Evolutionary conservation across 2,888 invertebrate genomes (phyloP), one percentile per base, ranked within the genome.

Genomic region (Drosophila prolongata): DNA sequence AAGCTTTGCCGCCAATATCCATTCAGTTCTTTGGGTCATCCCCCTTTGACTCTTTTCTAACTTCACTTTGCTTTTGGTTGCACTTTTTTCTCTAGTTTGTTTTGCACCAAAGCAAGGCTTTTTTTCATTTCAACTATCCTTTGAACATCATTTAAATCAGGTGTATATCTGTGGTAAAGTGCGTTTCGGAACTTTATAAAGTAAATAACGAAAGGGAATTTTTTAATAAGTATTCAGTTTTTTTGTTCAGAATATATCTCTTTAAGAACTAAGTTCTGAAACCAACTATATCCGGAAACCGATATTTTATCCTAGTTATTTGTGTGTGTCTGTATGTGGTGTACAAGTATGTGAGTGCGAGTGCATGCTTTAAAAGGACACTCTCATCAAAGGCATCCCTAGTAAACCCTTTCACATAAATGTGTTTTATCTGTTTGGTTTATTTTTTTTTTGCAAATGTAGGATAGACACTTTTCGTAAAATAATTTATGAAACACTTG

Each of bases 321-420:
- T 58, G 24, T 46, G 56, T 53, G 46, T 37, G 44, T 64, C 34
- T 67, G 58, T 60, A 56, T 58, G 46, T 59, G 70, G 47, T 73
- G 55, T 75, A 58, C 58, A 38, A 66, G 54, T 70, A 27, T 67
- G 56, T 73, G 71, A 69, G 66, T 70, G 43, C 71, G 55, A 68
- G 46, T 62, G 69, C 49, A 54, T 66, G 54, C 61, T n/a, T 65
- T 46, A 42, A 27, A 49, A 57, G 9, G 14, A 64, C 64, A 64
- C 61, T 35, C 30, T 30, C 34, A 35, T 16, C 19, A n/a, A 34
- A 24, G 9, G n/a, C 11, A 35, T 13, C 16, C 34, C 46, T 10
- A 9, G 27, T 14, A 27, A n/a, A 27, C 19, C 16, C 34, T 2
- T 35, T 3, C 16, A 47, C 24, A 43, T 61, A 14, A 30, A 30